Conservation (phyloP, 2,888 invertebrate genomes). For the Cheilosia soror region DNA sequence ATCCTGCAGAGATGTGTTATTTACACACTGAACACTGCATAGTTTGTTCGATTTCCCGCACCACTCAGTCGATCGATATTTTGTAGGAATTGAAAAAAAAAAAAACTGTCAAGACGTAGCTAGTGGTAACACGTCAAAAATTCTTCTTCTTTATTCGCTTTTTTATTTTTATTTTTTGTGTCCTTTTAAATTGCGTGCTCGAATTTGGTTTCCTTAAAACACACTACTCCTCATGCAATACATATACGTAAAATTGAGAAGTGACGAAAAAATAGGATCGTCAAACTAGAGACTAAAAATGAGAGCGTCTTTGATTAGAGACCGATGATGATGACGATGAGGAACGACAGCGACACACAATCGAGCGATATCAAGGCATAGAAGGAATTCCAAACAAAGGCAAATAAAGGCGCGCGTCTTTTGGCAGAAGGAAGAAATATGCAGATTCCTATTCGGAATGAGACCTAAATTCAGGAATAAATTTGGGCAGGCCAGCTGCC, state of each 20-base stretch:
- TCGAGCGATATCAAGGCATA: constrained; percentile 23
- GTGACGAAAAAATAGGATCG: constrained; percentile 37
- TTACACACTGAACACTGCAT: constrained; percentile 16
- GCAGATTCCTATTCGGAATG: constrained; percentile 61
- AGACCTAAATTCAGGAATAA: constrained; percentile 68
- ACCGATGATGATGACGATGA: constrained; percentile 60
- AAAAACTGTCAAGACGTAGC: constrained; percentile 35
- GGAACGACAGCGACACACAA: constrained; percentile 46
- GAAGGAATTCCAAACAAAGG: constrained; percentile 43
- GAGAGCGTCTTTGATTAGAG: constrained; percentile 67
- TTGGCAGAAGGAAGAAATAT: constrained; percentile 44
- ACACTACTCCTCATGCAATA: too few species aligned
- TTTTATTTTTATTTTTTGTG: constrained; percentile 1
- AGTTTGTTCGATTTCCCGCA: not conserved
- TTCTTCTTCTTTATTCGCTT: constrained; percentile 18
- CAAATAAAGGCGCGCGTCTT: constrained; percentile 59
- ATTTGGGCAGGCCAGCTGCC: constrained; percentile 59
- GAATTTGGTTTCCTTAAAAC: constrained; percentile 1
- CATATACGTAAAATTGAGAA: constrained; percentile 35
- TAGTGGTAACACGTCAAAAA: constrained; percentile 18
- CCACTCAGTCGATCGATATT: constrained; percentile 19
- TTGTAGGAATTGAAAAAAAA: constrained; percentile 12
- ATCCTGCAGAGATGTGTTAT: constrained; percentile 32
- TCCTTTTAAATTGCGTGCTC: constrained; percentile 38
- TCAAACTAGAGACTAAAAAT: constrained; percentile 49